These are phyloP conservation scores for Sarcophaga rosellei DNA, from an alignment of 2,888 invertebrate species.

Conservation along the genomic window DNA sequence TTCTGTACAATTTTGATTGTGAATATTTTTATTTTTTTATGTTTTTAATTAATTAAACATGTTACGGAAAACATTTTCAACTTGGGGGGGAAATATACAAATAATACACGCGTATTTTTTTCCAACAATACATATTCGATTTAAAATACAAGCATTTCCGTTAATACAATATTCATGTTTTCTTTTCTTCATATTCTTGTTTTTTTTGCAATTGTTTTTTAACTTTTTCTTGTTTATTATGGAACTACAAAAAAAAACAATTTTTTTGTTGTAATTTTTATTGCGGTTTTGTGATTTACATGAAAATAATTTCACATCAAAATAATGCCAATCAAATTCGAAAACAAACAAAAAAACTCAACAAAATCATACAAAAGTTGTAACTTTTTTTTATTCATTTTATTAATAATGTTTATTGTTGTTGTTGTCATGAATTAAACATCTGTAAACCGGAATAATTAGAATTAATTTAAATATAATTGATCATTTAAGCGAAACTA, in stretches of 20 bases:
- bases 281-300: slow-evolving; percentile 36
- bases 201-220: too few species aligned
- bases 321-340: neutral
- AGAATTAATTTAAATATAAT: slow-evolving; percentile 39
- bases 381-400: too few species aligned
- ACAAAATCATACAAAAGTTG: neutral
- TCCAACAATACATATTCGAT: neutral
- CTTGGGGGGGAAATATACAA: too few species aligned
- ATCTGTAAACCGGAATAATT: slow-evolving; percentile 46
- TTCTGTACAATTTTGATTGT: too few species aligned
- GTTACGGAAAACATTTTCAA: too few species aligned
- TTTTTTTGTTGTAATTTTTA: slow-evolving; percentile 1
- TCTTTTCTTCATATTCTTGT: too few species aligned
- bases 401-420: too few species aligned
- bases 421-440: neutral
- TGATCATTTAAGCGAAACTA: slow-evolving; percentile 29
- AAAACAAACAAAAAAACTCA: neutral
- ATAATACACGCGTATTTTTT: neutral
- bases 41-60: too few species aligned
- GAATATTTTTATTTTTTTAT: too few species aligned
- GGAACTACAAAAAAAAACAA: neutral
- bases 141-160: slow-evolving; percentile 1
- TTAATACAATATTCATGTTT: too few species aligned
- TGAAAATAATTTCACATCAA: slow-evolving; percentile 23
- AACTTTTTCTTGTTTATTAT: too few species aligned